Evolutionary conservation across 1,140 invertebrate genomes (phyloP), one percentile per base, ranked within the genome.

Genomic region (Onthophagus taurus): DNA sequence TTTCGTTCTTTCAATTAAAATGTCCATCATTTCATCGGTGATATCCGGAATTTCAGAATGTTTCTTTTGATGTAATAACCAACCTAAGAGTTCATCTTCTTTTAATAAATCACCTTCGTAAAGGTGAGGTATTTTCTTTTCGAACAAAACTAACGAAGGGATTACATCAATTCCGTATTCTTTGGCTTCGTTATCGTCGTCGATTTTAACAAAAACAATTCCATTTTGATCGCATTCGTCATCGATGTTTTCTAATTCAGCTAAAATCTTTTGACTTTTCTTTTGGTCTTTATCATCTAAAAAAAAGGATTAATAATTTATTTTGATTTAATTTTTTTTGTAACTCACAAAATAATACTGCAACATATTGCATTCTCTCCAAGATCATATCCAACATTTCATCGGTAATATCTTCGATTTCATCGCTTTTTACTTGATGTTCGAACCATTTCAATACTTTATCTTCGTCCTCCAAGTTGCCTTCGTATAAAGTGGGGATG

Each of bases 381-480:
- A 95, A 85, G 42, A 95, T 80, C 61, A 91, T 79, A 60, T 93
- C 87, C 31, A 95, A 71, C 89, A 94, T 93, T 70, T 93, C 89
- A 64, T 92, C 85, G 19, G 89, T 93, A 26, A 95, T 81, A 57
- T 92, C 87, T 70, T 94, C 90, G 56, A 95, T 95, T 69, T 93
- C 85, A 65, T 94, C 90, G 52, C 76, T 81, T 56, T 88, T 87
- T 19, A 77, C 74, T 63, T 92, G 88, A 50, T 87, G 75, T 51
- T 83, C 79, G 3, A 95, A 72, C 91, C 90, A 95, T 50, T 79
- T 78, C 1, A 94, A 65, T 5, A 93, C 85, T 65, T 89, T 85
- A 43, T 93, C 86, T 65, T 92, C 89, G 53, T 92, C 88, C 65
- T 89, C 87, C 43, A 94, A 67, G 64, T 92, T 89, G 50, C 89